Conservation (phyloP, 2,113 vertebrate species). For the Trichechus manatus region DNA sequence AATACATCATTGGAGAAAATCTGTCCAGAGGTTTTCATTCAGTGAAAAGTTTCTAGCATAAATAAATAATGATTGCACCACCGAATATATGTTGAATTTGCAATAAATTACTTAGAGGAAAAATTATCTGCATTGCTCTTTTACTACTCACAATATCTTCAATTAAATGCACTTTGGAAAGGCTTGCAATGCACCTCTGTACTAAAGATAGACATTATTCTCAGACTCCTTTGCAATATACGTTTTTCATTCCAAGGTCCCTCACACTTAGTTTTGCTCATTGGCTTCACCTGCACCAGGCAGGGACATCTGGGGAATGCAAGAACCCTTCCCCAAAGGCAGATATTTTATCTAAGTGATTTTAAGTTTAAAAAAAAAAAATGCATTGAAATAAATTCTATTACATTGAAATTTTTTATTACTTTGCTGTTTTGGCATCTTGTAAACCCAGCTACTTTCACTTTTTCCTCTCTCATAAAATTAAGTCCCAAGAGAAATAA, state of each 20-base stretch:
- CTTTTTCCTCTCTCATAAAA: constrained; percentile 35
- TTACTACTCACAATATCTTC: neutral
- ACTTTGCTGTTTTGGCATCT: neutral
- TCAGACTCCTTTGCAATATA: neutral
- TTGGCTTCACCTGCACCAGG: neutral
- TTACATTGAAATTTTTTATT: neutral
- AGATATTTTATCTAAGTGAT: neutral
- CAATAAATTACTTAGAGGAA: neutral
- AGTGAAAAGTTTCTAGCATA: neutral
- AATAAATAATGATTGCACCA: neutral
- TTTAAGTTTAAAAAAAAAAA: neutral
- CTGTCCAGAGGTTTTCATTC: neutral
- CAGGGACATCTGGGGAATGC: neutral
- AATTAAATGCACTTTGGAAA: constrained; percentile 33
- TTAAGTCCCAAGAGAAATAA: constrained; percentile 14
- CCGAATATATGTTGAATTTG: neutral
- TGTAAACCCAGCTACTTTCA: neutral
- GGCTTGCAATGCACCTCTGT: neutral
- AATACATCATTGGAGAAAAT: neutral
- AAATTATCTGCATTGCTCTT: neutral
- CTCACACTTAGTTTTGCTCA: neutral
- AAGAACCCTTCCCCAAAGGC: neutral
- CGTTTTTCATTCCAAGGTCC: neutral
- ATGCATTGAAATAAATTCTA: neutral
- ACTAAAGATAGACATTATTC: neutral